Evolutionary conservation across 1,140 invertebrate species (phyloP), one percentile per base, ranked within the genome.

Genomic region (Magallana gigas): DNA sequence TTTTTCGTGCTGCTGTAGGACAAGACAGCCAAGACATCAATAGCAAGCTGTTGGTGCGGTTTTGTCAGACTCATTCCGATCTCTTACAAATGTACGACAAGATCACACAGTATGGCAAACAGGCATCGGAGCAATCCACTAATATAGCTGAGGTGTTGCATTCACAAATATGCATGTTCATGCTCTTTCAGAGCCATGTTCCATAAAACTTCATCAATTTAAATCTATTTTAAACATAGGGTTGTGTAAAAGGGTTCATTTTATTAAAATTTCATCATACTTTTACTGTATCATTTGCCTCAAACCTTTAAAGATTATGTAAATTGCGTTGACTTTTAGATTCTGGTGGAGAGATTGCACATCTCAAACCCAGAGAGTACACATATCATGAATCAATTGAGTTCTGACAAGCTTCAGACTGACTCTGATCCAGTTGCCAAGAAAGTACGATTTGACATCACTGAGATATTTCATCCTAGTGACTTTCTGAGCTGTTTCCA

Each of bases 1-100:
- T 0, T n/a, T 56, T 82, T 56, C 12, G 4, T 82, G 3, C 7
- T 82, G 12, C 14, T 57, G 9, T 18, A 83, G 81, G 81, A 57
- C 14, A 83, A 16, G 81, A 83, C 57, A 58, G 48, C 48, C 81
- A 83, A 12, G 95, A 95, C 87, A 93, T 94, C 85, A 94, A 95
- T 87, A 93, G 92, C 57, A 92, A 93, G 58, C 87, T 94, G 56
- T 90, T 95, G 85, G 88, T 94, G 57, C 92, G 93, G 76, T 94
- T 92, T 82, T 95, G 94, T 88, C 91, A 93, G 23, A 87, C 92
- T 81, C 91, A 95, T 88, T 87, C 92, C 8, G 90, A 92, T 58
- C 87, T 95, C 23, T 83, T 95, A 23, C 86, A 93, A 6, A 91
- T 91, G 8, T 95, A 94, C 71, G 84, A 85, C n/a, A 62, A 88